Base-by-base conservation (phyloP, 2,113 vertebrate genomes). In the zebrafish (Danio rerio) region DNA sequence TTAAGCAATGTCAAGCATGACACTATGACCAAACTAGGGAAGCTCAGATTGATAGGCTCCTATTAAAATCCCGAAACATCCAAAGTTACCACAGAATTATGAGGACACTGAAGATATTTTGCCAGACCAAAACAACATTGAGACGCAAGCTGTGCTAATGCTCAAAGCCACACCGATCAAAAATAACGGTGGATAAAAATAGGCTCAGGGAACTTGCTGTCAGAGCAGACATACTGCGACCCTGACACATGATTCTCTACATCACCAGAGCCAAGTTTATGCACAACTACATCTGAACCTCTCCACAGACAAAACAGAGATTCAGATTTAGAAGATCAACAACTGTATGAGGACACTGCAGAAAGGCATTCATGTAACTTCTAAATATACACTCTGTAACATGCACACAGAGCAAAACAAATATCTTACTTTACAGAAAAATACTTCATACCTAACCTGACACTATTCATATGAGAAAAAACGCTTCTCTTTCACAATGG, bases 141-240 rank as follows among this genome's bases (percentile, higher is more conserved):
- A 52, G 82, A 40, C 3, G 15, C 15, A 12, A 21, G 53, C 56
- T 69, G 74, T 70, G n/a, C 56, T 12, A 53, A 66, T 21, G 40
- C 21, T 66, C 0, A 42, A 47, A 62, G 74, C 85, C 87, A 71
- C 73, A 81, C 81, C 86, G 61, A 84, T 88, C 88, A 90, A 89
- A 93, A 93, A 95, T 93, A 94, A 86, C 88, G 68, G 3, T 72
- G 56, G 93, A 93, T 95, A 97, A 95, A 98, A 96, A 96, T 94
- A 98, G 93, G 86, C 61, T 52, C 31, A 40, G 80, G 68, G 69
- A 53, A 81, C 80, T 76, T 78, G 83, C 84, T 81, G 89, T 83
- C 79, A 20, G 72, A 83, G 74, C 49, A 70, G 66, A 88, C 84
- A n/a, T 87, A 85, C 49, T 83, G 77, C 88, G 86, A 90, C 71